phyloP scores from a whole-genome alignment of 2,888 invertebrate species.

The Globia sparganii region DNA sequence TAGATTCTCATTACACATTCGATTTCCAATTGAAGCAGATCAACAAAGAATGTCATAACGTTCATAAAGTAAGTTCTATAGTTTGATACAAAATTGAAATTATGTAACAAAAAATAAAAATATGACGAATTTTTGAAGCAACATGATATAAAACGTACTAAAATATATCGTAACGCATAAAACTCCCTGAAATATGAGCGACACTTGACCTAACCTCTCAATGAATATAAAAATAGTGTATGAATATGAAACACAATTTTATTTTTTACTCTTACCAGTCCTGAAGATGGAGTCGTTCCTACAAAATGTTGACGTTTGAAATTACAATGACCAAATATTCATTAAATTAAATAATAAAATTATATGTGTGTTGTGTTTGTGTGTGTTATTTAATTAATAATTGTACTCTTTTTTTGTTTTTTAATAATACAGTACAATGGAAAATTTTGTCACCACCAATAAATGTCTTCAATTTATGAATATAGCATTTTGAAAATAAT shows the following conservation, averaged over 20 bases:
- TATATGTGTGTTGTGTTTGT: background rate
- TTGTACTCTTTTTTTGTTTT: background rate
- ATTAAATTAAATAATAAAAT: too few species aligned
- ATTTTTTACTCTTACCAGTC: background rate
- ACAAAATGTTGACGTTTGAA: background rate
- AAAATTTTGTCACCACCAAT: too few species aligned
- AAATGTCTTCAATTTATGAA: too few species aligned
- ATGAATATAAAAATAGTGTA: background rate
- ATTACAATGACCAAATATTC: background rate
- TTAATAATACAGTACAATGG: too few species aligned
- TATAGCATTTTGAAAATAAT: too few species aligned
- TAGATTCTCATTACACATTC: background rate
- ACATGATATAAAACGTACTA: background rate
- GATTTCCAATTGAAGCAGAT: conserved; percentile 42
- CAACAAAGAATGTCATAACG: conserved; percentile 3
- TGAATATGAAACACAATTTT: background rate
- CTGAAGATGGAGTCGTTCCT: background rate
- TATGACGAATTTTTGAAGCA: background rate
- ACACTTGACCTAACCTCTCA: conserved; percentile 34
- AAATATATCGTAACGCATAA: conserved; percentile 9
- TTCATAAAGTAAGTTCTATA: conserved; percentile 11
- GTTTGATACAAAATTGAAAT: conserved; percentile 24
- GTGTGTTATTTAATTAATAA: background rate
- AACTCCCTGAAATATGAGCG: conserved; percentile 24
- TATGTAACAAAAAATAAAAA: conserved; percentile 10